These are phyloP conservation scores for Chinchilla lanigera DNA, from an alignment of 2,113 vertebrate species.

Conservation along the genomic window DNA sequence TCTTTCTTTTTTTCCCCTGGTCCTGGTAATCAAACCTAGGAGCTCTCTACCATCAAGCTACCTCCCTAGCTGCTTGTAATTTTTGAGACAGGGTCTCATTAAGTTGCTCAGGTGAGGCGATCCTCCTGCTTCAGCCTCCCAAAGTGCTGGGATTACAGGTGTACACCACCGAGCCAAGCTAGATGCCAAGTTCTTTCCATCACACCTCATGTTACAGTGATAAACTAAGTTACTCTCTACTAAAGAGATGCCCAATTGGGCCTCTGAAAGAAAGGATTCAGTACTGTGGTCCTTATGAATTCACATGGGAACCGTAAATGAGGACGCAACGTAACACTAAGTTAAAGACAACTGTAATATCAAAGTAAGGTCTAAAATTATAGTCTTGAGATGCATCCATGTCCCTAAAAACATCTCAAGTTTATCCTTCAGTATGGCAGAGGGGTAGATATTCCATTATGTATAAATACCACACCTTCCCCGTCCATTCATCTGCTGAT, in stretches of 20 bases:
- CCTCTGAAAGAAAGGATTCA: not conserved
- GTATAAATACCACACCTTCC: not conserved
- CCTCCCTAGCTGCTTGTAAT: not conserved
- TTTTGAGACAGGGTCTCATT: not conserved
- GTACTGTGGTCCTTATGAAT: not conserved
- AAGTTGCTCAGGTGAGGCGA: not conserved
- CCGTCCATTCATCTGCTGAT: not conserved
- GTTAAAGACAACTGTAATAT: not conserved
- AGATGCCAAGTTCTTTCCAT: not conserved
- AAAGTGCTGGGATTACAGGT: not conserved
- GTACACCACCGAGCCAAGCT: not conserved
- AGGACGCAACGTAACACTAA: not conserved
- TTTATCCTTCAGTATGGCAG: not conserved
- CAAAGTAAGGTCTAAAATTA: not conserved
- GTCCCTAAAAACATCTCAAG: not conserved
- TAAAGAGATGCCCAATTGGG: not conserved
- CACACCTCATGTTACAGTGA: not conserved
- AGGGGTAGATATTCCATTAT: not conserved
- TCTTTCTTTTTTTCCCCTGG: not conserved
- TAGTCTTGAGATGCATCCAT: not conserved
- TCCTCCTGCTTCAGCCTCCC: not conserved
- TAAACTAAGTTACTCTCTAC: not conserved
- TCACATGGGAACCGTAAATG: not conserved
- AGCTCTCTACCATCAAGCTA: not conserved
- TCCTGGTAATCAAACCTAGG: not conserved